Conservation (phyloP, 2,797 vertebrate species). For the Novumbra hubbsi region DNA sequence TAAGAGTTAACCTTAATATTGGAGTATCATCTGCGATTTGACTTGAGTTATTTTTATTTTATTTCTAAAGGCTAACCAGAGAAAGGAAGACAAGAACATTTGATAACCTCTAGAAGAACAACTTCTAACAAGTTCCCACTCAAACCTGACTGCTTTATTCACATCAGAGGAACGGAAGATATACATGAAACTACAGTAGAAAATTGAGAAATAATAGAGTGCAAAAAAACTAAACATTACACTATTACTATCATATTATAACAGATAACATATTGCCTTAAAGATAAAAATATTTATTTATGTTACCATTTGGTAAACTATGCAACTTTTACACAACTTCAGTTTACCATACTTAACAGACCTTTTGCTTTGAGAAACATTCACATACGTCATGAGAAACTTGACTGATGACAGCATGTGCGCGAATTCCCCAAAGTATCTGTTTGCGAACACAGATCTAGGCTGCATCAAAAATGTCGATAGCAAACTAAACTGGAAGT, state of each 20-base stretch:
- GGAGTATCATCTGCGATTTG: no score
- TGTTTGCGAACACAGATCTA: background rate
- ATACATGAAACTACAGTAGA: background rate
- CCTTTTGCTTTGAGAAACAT: background rate
- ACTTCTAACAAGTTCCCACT: background rate
- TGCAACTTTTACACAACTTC: background rate
- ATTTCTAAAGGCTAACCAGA: no score
- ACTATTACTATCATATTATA: background rate
- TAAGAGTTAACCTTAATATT: no score
- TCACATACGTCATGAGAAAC: background rate
- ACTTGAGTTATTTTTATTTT: no score
- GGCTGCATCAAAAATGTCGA: background rate
- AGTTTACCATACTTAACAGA: background rate
- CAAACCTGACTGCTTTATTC: background rate
- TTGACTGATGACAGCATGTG: no score
- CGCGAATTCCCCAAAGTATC: no score
- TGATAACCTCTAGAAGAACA: no score
- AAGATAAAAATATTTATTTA: background rate
- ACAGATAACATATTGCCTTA: background rate
- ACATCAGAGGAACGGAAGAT: background rate
- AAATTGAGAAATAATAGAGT: background rate
- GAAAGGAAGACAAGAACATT: no score
- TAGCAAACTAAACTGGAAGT: background rate
- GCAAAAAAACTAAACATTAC: background rate
- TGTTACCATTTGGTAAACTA: background rate